phyloP scores from a whole-genome alignment of 2,113 vertebrate genomes.

The Apodemus speciosus region DNA sequence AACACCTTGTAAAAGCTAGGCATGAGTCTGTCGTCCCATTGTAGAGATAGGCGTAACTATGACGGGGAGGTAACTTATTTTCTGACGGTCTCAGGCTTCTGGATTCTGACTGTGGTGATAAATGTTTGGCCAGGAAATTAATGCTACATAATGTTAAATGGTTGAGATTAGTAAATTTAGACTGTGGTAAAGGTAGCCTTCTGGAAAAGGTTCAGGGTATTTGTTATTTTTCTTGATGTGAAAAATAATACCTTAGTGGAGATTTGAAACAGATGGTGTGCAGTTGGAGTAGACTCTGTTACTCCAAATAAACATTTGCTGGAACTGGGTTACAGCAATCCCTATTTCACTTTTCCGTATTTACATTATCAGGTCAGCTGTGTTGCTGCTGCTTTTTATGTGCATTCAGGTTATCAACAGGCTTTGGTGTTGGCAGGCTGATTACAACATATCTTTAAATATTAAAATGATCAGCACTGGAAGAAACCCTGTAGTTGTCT shows the following conservation, averaged over 20 bases:
- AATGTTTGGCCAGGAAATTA: neutral
- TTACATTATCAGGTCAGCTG: constrained; percentile 84
- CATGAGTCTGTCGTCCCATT: too few relatives aligned
- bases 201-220: constrained; percentile 67
- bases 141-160: neutral
- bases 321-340: constrained; percentile 83
- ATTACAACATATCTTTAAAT: constrained; percentile 45
- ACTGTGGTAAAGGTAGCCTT: constrained; percentile 70
- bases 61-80: neutral
- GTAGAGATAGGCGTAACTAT: too few relatives aligned
- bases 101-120: neutral
- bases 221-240: constrained; percentile 85
- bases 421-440: constrained; percentile 70
- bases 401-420: constrained; percentile 77
- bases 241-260: constrained; percentile 86
- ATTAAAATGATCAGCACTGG: neutral
- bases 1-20: too few relatives aligned
- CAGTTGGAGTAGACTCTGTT: constrained; percentile 85
- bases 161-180: neutral
- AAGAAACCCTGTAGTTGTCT: constrained; percentile 9
- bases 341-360: constrained; percentile 84
- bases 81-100: neutral
- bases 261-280: constrained; percentile 88
- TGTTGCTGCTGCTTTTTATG: constrained; percentile 82
- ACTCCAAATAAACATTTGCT: constrained; percentile 88